These are phyloP conservation scores for Ataeniobius toweri DNA, from an alignment of 2,797 vertebrate species.

Conservation along the genomic window DNA sequence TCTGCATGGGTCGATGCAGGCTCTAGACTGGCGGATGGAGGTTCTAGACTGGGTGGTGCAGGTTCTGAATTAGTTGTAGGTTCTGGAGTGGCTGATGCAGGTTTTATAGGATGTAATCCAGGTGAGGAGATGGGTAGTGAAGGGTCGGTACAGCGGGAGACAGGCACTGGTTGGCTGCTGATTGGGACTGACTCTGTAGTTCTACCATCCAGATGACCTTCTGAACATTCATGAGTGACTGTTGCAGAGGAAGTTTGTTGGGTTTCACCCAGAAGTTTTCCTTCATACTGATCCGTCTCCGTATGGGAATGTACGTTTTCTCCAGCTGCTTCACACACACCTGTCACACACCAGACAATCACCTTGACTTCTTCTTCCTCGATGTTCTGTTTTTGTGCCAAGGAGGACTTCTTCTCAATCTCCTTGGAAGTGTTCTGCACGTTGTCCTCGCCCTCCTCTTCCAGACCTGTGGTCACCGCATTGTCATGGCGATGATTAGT, in stretches of 20 bases:
- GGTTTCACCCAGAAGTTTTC: conserved; percentile 9
- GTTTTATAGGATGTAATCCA: neutral
- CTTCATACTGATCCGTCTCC: neutral
- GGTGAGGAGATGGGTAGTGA: conserved; percentile 10
- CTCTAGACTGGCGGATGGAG: no score
- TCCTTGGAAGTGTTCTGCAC: neutral
- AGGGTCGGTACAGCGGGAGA: conserved; percentile 21
- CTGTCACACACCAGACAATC: conserved; percentile 62
- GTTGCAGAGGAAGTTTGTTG: conserved; percentile 1
- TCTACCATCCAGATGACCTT: conserved; percentile 46
- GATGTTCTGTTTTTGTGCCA: conserved; percentile 10
- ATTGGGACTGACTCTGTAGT: conserved; percentile 48
- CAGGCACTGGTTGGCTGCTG: conserved; percentile 58
- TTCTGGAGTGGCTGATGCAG: conserved; percentile 18
- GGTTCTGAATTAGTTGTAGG: conserved; percentile 1
- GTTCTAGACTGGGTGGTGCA: conserved; percentile 9
- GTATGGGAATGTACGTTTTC: conserved; percentile 1
- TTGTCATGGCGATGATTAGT: conserved; percentile 2
- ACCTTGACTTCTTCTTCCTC: conserved; percentile 33
- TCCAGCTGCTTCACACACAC: conserved; percentile 49
- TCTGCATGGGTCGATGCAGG: neutral
- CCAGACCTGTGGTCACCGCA: conserved; percentile 45
- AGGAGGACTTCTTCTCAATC: neutral
- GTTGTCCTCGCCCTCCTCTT: neutral
- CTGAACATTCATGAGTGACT: conserved; percentile 30